Evolutionary conservation across 2,888 invertebrate species (phyloP), one percentile per base, ranked within the genome.

Genomic region (Chrysotoxum bicinctum): DNA sequence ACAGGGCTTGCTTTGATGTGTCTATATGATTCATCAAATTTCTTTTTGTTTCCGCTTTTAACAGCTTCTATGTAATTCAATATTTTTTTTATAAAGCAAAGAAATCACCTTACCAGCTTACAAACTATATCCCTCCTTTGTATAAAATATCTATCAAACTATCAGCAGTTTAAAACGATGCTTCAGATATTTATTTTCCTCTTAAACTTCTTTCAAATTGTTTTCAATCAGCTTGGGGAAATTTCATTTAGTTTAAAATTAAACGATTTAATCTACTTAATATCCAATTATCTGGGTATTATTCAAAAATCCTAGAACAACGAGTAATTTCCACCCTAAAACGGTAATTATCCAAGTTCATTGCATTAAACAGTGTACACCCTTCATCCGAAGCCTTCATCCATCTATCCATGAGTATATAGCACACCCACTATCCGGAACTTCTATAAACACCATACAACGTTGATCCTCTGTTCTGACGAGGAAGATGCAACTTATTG

Each of bases 251-350:
- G 21, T 68, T 62, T 62, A 30, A 75, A 70, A 64, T 32, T 62
- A 76, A 76, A 23, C 54, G 64, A 50, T 69, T 26, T 81, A 76
- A 81, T 81, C 69, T 21, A 75, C 48, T 81, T 81, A 70, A 81
- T 75, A 76, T 75, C 80, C 69, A 81, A 75, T 81, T 81, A 81
- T 81, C 48, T 70, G 62, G 62, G 75, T 70, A 64, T 54, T 75
- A 64, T 64, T 70, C 50, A 70, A 70, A 75, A 81, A 76, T 75
- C 64, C 48, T 56, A 9, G 30, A 54, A 56, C 43, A 56, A 58
- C 10, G 32, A 16, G 8, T 23, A 50, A 7, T 35, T 23, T 37
- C 30, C 26, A 45, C 35, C 62, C 54, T 64, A 16, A 75, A 64
- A 62, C 40, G 50, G 74, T 58, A 68, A 79, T 74, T 79, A 79